Evolutionary conservation across 2,888 invertebrate genomes (phyloP).

Genomic region (Polyommatus iphigenia): DNA sequence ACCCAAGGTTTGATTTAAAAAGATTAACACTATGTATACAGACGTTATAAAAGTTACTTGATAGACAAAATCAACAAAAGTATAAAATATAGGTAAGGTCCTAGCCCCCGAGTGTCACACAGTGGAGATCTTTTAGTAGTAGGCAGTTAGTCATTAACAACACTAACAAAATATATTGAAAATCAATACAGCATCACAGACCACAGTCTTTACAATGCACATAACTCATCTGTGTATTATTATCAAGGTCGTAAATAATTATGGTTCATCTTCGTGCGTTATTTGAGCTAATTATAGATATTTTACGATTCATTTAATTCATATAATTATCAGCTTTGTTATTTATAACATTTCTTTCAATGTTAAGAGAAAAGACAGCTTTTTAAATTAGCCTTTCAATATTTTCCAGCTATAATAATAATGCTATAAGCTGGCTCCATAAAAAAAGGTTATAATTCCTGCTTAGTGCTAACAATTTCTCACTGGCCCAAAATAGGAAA

Average conservation of each 20-base stretch:
- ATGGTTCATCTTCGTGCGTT: constrained; percentile 3
- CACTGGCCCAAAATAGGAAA: no score
- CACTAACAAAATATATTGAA: background rate
- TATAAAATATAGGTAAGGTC: no score
- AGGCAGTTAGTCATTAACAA: background rate
- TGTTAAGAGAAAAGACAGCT: no score
- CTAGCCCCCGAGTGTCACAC: no score
- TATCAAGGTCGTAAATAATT: constrained; percentile 33
- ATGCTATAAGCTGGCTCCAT: no score
- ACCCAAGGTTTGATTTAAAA: no score
- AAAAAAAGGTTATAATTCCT: no score
- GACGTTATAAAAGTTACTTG: no score
- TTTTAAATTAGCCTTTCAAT: background rate
- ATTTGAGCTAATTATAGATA: constrained; percentile 15
- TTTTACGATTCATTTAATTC: background rate
- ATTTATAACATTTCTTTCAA: background rate
- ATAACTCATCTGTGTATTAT: background rate
- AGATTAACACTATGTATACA: no score
- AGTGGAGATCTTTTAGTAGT: background rate
- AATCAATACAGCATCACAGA: background rate
- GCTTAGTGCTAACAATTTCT: no score
- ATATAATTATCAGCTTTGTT: background rate
- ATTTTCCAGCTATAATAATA: no score
- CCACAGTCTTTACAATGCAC: background rate
- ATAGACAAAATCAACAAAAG: no score